phyloP scores from a whole-genome alignment of 2,113 vertebrate genomes.

The Pachycephala philippinensis region DNA sequence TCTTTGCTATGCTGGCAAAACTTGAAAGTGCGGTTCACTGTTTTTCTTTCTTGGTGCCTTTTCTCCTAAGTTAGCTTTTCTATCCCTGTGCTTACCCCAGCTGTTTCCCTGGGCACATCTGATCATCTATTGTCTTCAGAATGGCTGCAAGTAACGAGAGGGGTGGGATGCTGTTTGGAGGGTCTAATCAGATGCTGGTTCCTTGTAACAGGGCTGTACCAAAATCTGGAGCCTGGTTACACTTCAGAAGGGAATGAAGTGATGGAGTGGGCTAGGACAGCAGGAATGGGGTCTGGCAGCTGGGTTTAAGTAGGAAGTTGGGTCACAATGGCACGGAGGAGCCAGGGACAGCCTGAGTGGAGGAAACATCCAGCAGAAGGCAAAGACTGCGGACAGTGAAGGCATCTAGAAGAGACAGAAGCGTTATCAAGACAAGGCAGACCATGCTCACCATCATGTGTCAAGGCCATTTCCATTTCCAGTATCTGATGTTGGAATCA shows the following conservation, averaged over 20 bases:
- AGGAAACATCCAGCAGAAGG: not conserved
- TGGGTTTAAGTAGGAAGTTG: not conserved
- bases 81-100: constrained; percentile 22
- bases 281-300: not conserved
- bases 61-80: constrained; percentile 47
- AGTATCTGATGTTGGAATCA: not conserved
- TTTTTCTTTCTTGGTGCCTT: not conserved
- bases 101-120: constrained; percentile 45
- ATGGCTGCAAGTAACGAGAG: constrained; percentile 4
- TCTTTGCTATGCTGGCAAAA: constrained; percentile 61
- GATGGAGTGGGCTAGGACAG: not conserved
- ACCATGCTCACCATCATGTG: not conserved
- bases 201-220: not conserved
- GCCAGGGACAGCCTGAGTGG: not conserved
- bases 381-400: not conserved
- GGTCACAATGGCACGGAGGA: not conserved
- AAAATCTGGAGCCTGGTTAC: not conserved
- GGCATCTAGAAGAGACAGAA: not conserved
- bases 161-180: not conserved
- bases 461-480: not conserved
- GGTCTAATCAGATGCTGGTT: not conserved
- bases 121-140: constrained; percentile 34
- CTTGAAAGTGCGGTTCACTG: constrained; percentile 47
- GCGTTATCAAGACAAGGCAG: not conserved
- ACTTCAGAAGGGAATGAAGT: not conserved